Evolutionary conservation across 2,888 invertebrate genomes (phyloP), one percentile per base, ranked within the genome.

Genomic region (Entomobrya multifasciata): DNA sequence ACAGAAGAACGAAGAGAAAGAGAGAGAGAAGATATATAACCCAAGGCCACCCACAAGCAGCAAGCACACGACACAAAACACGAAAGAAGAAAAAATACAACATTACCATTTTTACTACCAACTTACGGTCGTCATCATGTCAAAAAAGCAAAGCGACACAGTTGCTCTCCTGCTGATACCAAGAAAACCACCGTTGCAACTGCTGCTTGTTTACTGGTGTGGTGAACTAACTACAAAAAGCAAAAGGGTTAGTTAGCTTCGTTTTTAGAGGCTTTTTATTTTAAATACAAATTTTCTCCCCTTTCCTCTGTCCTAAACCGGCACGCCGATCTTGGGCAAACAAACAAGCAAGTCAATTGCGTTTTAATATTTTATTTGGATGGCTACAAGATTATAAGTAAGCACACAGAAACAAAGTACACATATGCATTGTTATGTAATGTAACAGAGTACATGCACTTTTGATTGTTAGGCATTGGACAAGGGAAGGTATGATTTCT

Each of bases 21-120:
- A 36, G 36, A 36, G 36, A 49, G 27, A 47, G 1, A 76, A 41
- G 57, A 60, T 49, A 62, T 85, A 55, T 85, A 67, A 70, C 78
- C 85, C 2, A 52, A 70, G 84, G 84, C 84, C 77, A 77, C 57
- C 76, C 83, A 47, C 52, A 36, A 65, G 36, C 36, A 36, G 36
- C 36, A 36, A 8, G 36, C 80, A 62, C 36, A 52, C 60, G 25
- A 47, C 60, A 60, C 30, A 30, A 49, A 8, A 62, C 36, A 52
- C 60, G 25, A 47, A 41, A 60, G 17, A 30, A 49, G 36, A 27
- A 44, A 70, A 70, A 70, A 20, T n/a, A n/a, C n/a, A 22, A 65
- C 67, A 67, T 67, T 67, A 25, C 65, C 74, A 74, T 30, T 74
- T 52, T 49, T 74, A 30, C 30, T 74, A 52, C 74, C n/a, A 8